Percentiles rank a stretch among this genome's conserved stretches.
Evolutionary conservation across 2,113 vertebrate genomes (phyloP).

Genomic region (Corythornis vintsioides): DNA sequence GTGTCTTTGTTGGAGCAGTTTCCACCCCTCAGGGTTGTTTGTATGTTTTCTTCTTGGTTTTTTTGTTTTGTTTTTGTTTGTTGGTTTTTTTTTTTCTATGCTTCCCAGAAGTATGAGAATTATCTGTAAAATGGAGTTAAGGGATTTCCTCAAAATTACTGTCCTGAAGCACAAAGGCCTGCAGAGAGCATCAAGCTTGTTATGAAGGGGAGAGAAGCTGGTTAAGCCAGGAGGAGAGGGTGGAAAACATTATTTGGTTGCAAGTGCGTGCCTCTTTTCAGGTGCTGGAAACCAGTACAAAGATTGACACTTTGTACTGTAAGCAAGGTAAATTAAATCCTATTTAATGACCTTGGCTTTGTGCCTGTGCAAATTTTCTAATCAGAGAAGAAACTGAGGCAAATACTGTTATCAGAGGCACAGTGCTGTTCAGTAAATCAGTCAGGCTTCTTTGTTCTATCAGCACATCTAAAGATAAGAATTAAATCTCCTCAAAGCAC

Average conservation of each 20-base stretch:
- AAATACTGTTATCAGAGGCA: slow-evolving; percentile 21
- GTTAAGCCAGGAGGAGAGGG: neutral
- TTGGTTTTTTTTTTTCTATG: neutral
- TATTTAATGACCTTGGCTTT: neutral
- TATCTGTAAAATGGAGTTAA: neutral
- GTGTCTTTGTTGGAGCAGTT: neutral
- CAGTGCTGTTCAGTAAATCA: slow-evolving; percentile 5
- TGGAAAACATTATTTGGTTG: neutral
- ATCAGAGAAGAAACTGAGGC: neutral
- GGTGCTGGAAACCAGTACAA: neutral
- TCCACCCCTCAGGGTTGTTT: neutral
- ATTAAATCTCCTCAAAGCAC: slow-evolving; percentile 18
- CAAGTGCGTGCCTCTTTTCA: neutral
- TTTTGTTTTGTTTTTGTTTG: too few relatives aligned
- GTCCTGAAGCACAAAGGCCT: neutral
- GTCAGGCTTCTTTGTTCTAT: slow-evolving; percentile 25
- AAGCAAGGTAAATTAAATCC: slow-evolving; percentile 10
- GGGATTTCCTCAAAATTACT: neutral
- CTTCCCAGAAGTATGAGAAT: neutral
- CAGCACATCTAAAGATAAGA: slow-evolving; percentile 58
- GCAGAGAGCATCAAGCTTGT: neutral
- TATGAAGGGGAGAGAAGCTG: neutral
- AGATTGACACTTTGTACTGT: neutral
- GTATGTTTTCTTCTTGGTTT: too few relatives aligned
- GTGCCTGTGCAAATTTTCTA: slow-evolving; percentile 38